Base-by-base conservation (phyloP, 2,113 vertebrate species). In the Chamaetylas fuelleborni region DNA sequence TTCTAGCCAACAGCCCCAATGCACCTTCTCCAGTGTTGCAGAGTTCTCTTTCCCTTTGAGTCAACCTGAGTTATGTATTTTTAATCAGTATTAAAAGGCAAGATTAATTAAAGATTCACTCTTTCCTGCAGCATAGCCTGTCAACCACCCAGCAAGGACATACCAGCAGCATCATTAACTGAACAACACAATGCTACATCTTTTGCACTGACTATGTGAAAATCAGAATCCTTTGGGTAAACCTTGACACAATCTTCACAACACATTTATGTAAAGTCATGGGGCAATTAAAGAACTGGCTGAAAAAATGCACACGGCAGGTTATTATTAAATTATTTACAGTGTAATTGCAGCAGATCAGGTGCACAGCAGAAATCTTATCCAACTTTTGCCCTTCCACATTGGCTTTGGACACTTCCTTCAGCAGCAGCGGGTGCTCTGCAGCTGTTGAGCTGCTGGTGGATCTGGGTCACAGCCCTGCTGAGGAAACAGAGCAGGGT, bases 401-500 rank as follows among this genome's bases (percentile, higher is more conserved):
- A 58, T 1, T 19, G 43, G 47, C 73, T 86, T 83, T 47, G 29
- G 76, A 77, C 76, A 19, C 56, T 43, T 50, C 67, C 51, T 71
- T 56, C 69, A 51, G 34, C 76, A 81, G 64, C 86, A 81, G 53
- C 26, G 71, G 42, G 82, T 88, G 71, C 51, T 86, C 51, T 62
- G 91, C 94, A 93, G 88, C 92, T 92, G 94, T 78, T 65, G 64
- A 83, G 76, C 86, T 94, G 88, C 66, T 88, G 11, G 48, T 15
- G 11, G 78, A 86, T 88, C 58, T 88, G 86, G 76, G 82, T 73
- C 88, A 86, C 6, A 18, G 92, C 60, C 81, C 86, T 45, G 47
- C 73, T 64, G 42, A 64, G 53, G 72, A 60, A 86, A 91, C 72
- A 62, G 62, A 77, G 42, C 31, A 74, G 57, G 34, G 54, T 45